Evolutionary conservation across 2,888 invertebrate species (phyloP), one percentile per base, ranked within the genome.

Genomic region (Temnothorax ravouxi): DNA sequence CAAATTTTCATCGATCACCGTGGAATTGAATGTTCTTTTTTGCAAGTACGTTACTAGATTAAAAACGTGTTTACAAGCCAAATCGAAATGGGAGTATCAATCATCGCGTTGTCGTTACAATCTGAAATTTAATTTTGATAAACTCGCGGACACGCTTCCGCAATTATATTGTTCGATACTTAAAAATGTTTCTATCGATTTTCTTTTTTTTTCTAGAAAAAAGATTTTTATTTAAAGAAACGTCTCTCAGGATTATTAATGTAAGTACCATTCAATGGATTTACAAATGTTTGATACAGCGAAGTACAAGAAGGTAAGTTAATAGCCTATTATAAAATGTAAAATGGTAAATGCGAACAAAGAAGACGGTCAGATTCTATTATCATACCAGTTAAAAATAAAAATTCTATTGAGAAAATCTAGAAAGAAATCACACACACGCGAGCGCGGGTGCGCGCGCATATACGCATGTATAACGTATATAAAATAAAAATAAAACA

Each of bases 1-100:
- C 69, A 77, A 77, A 77, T 77, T 69, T 69, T 77, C 11, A 54
- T 69, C 54, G 11, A 77, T 52, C 15, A 9, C 15, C 44, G 21
- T 9, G 15, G 13, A 77, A 77, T 11, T 29, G 18, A 66, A 67
- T 56, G 69, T 77, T 62, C 15, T 3, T 34, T 56, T 69, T 29
- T 25, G 9, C n/a, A 13, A 44, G 13, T 21, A 52, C 29, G 29
- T 6, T 29, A 29, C 3, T 34, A 69, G 29, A 77, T 66, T 77
- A 25, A 29, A 67, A 77, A n/a, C 41, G n/a, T 76, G 52, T 54
- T 76, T 38, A 38, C 18, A 18, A 15, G 4, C 15, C 21, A 15
- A 62, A 38, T 64, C 5, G 41, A 29, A 67, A 41, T 13, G 13
- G 54, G 13, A 3, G 11, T 44, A 9, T 66, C 67, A 66, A 67